phyloP scores from a whole-genome alignment of 2,797 vertebrate genomes.

The Aulostomus chinensis region DNA sequence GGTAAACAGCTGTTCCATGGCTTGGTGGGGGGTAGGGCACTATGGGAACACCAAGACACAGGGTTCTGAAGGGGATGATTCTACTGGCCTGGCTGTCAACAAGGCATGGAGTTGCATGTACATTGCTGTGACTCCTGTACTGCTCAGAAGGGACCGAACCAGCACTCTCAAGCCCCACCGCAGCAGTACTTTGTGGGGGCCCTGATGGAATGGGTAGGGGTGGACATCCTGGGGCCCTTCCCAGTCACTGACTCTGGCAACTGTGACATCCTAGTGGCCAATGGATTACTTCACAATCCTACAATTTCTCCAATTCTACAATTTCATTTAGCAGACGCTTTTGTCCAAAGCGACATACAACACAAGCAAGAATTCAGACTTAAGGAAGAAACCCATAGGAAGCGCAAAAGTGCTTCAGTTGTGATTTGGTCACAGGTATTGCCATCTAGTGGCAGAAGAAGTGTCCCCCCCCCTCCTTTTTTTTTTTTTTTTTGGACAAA shows the following conservation, averaged over 20 bases:
- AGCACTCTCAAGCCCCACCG: background rate
- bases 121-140: slow-evolving; percentile 21
- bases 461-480: too few relatives aligned
- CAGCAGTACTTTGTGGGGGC: slow-evolving; percentile 19
- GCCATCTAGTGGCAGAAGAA: too few relatives aligned
- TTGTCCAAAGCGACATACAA: too few relatives aligned
- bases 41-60: slow-evolving; percentile 4
- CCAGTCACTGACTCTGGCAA: slow-evolving; percentile 4
- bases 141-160: background rate
- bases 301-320: too few relatives aligned
- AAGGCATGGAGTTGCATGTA: background rate
- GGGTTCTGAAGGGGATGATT: background rate
- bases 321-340: too few relatives aligned
- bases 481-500: too few relatives aligned
- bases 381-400: too few relatives aligned
- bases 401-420: too few relatives aligned
- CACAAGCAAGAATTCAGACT: too few relatives aligned
- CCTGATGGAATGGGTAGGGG: background rate
- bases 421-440: too few relatives aligned
- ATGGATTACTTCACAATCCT: too few relatives aligned
- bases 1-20: too few relatives aligned
- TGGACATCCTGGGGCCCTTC: slow-evolving; percentile 24
- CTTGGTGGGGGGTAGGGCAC: background rate
- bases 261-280: slow-evolving; percentile 13
- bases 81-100: slow-evolving; percentile 4